These are phyloP conservation scores for Gouania willdenowi DNA, from an alignment of 2,797 vertebrate genomes.

Conservation along the genomic window DNA sequence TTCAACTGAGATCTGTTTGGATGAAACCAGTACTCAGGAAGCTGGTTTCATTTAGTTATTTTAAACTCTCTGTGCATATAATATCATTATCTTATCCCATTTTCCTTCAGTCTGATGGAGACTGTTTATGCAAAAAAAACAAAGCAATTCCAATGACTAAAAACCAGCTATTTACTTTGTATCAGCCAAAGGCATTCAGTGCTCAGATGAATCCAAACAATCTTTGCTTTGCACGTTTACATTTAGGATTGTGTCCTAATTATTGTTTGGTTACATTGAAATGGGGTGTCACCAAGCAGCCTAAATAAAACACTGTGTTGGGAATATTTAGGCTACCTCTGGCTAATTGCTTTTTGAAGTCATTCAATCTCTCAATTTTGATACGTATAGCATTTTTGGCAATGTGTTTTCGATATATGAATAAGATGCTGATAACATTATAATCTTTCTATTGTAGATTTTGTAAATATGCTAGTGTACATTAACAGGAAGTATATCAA, in stretches of 20 bases:
- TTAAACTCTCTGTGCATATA: conserved; percentile 15
- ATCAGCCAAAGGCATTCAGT: conserved; percentile 41
- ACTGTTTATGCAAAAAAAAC: conserved; percentile 49
- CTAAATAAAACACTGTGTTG: background rate
- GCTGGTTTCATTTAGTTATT: conserved; percentile 27
- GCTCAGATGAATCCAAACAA: conserved; percentile 28
- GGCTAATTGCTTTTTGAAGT: too few species aligned
- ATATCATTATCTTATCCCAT: conserved; percentile 25
- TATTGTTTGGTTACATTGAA: background rate
- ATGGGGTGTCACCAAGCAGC: background rate
- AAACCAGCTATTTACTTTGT: conserved; percentile 56
- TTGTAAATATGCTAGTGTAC: too few species aligned
- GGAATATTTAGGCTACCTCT: too few species aligned
- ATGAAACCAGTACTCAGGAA: conserved; percentile 13
- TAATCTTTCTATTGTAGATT: too few species aligned
- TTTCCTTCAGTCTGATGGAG: conserved; percentile 43
- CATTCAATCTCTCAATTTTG: too few species aligned
- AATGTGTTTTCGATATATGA: too few species aligned
- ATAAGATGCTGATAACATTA: too few species aligned
- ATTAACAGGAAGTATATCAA: too few species aligned
- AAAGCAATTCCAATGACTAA: conserved; percentile 60
- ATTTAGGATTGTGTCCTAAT: conserved; percentile 1
- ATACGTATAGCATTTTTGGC: too few species aligned
- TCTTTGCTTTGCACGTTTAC: conserved; percentile 9
- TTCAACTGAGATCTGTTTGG: conserved; percentile 33